Conservation (phyloP, 2,113 vertebrate species). For the Lepisosteus osseus region DNA sequence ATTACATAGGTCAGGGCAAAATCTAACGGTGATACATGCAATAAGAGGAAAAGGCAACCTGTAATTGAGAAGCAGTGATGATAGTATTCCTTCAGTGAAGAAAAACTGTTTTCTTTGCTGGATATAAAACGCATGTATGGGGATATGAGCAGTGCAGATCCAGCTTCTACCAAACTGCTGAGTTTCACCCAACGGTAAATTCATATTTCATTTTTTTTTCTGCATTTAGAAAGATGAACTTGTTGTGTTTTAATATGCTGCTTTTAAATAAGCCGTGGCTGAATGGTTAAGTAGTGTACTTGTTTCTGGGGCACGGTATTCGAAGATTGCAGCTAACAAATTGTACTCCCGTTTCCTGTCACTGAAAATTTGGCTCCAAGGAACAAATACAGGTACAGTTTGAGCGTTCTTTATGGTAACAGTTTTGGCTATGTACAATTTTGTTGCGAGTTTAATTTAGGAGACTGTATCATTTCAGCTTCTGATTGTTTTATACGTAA, state of each 20-base stretch:
- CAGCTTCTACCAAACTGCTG: slow-evolving; percentile 67
- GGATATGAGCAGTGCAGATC: slow-evolving; percentile 67
- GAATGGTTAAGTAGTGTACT: too few relatives aligned
- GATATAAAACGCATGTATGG: slow-evolving; percentile 51
- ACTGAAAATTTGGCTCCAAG: too few relatives aligned
- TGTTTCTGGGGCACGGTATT: too few relatives aligned
- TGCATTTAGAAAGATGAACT: not conserved
- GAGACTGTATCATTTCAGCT: too few relatives aligned
- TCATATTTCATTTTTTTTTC: slow-evolving; percentile 11
- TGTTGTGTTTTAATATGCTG: not conserved
- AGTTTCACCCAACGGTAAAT: slow-evolving; percentile 72
- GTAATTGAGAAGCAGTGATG: slow-evolving; percentile 47
- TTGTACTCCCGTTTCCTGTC: too few relatives aligned
- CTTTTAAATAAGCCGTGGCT: too few relatives aligned
- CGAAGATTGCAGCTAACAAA: too few relatives aligned
- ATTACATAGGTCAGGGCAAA: not conserved
- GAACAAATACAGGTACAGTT: too few relatives aligned
- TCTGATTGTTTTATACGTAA: too few relatives aligned
- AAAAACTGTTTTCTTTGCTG: slow-evolving; percentile 35
- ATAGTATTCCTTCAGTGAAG: slow-evolving; percentile 37
- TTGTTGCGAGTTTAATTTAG: too few relatives aligned
- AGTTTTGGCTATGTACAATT: too few relatives aligned
- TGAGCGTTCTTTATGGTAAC: too few relatives aligned
- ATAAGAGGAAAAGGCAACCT: slow-evolving; percentile 4
- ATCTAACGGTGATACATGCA: slow-evolving; percentile 19